Conservation (phyloP, 2,113 vertebrate species). For the Cyprinodon brontotheroides region DNA sequence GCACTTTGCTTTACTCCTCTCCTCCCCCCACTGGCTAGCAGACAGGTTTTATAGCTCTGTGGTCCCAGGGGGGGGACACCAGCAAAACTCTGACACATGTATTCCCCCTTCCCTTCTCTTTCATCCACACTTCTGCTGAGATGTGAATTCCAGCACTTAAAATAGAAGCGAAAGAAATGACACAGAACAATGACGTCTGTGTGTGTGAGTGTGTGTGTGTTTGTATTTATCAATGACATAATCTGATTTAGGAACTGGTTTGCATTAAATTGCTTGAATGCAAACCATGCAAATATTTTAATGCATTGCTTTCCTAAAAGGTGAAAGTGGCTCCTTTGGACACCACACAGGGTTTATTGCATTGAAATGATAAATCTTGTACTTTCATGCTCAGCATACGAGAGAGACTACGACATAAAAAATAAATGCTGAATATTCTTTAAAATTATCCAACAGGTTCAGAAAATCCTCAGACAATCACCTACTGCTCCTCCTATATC, state of each 20-base stretch:
- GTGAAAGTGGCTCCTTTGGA: slow-evolving; percentile 25
- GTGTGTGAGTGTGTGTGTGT: not conserved
- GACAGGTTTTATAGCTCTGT: slow-evolving; percentile 70
- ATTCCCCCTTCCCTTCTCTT: slow-evolving; percentile 21
- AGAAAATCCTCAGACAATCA: slow-evolving; percentile 49
- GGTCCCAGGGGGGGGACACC: slow-evolving; percentile 50
- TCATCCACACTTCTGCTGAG: slow-evolving; percentile 24
- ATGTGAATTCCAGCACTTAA: slow-evolving; percentile 48
- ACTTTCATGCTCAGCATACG: slow-evolving; percentile 40
- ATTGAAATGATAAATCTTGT: slow-evolving; percentile 57
- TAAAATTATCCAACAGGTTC: slow-evolving; percentile 39
- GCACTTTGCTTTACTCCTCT: slow-evolving; percentile 71
- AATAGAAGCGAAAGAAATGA: slow-evolving; percentile 13
- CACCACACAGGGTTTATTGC: slow-evolving; percentile 6
- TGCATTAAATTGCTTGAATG: slow-evolving; percentile 31
- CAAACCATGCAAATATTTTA: no score
- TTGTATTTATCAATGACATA: slow-evolving; percentile 31
- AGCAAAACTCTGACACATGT: slow-evolving; percentile 28
- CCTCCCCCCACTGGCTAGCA: slow-evolving; percentile 67
- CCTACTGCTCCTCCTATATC: slow-evolving; percentile 44
- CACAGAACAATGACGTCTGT: slow-evolving; percentile 1
- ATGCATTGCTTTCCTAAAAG: slow-evolving; percentile 28
- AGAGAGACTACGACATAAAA: not conserved
- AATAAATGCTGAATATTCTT: slow-evolving; percentile 3
- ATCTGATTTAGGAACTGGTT: slow-evolving; percentile 54